These are phyloP conservation scores for Anas platyrhynchos DNA, from an alignment of 2,113 vertebrate genomes.

Conservation along the genomic window DNA sequence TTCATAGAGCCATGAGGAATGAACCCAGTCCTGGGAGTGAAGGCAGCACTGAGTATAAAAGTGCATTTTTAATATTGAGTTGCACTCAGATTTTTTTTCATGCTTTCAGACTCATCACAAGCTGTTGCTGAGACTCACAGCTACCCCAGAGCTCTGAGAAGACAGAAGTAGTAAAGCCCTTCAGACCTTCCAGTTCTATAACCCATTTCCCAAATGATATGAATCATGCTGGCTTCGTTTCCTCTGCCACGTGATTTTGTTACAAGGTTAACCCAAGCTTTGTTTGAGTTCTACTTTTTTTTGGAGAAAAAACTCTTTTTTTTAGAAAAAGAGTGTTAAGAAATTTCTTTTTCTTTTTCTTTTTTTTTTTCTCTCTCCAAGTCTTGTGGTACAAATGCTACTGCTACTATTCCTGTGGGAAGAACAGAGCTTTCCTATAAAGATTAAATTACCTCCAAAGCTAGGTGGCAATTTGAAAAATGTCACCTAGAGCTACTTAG, in stretches of 20 bases:
- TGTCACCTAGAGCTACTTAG: neutral
- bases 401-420: neutral
- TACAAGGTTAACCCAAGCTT: neutral
- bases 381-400: neutral
- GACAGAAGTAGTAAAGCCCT: constrained; percentile 18
- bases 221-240: neutral
- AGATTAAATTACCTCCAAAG: neutral
- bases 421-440: neutral
- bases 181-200: neutral
- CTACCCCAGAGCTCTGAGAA: neutral
- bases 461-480: neutral
- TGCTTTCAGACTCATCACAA: neutral
- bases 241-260: neutral
- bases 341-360: neutral
- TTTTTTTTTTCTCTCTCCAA: neutral
- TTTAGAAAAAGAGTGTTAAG: neutral
- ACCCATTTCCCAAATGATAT: neutral
- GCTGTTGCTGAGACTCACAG: neutral
- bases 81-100: neutral
- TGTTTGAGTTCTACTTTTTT: neutral
- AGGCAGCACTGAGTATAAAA: neutral
- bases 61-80: neutral
- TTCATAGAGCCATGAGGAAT: neutral
- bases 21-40: neutral
- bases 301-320: too few species aligned